phyloP scores from a whole-genome alignment of 2,113 vertebrate genomes.

The Pteruthius melanotis region DNA sequence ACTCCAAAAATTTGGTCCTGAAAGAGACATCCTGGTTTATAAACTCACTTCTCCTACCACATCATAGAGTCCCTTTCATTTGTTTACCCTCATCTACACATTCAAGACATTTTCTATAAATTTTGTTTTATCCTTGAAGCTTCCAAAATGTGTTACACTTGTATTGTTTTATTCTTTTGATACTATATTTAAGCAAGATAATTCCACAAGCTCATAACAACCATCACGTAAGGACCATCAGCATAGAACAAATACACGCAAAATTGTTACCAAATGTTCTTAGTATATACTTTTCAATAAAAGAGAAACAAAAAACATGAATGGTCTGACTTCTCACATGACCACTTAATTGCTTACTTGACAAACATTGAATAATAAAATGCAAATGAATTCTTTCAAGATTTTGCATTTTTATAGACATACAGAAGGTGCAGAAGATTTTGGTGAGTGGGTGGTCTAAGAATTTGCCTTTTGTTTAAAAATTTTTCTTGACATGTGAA shows the following conservation, averaged over 20 bases:
- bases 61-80: not conserved
- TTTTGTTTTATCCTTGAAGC: not conserved
- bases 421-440: not conserved
- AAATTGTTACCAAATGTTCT: conserved; percentile 55
- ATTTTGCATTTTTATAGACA: not conserved
- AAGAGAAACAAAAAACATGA: conserved; percentile 15
- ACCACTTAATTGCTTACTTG: conserved; percentile 33
- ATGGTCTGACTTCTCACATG: not conserved
- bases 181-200: not conserved
- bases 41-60: not conserved
- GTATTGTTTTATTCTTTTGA: not conserved
- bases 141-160: not conserved
- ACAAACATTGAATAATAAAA: conserved; percentile 31
- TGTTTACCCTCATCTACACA: not conserved
- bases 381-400: conserved; percentile 9
- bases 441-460: conserved; percentile 53
- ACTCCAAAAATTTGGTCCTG: not conserved
- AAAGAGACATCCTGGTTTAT: not conserved
- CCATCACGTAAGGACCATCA: not conserved
- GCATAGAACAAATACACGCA: conserved; percentile 10
- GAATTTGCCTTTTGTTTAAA: conserved; percentile 34
- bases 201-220: not conserved
- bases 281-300: conserved; percentile 7
- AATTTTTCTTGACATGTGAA: conserved; percentile 18
- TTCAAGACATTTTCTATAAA: not conserved